A percentile compares a stretch with the other conserved stretches of the same genome.
Conservation (phyloP, 2,888 invertebrate genomes). For the Fabriciana adippe region DNA sequence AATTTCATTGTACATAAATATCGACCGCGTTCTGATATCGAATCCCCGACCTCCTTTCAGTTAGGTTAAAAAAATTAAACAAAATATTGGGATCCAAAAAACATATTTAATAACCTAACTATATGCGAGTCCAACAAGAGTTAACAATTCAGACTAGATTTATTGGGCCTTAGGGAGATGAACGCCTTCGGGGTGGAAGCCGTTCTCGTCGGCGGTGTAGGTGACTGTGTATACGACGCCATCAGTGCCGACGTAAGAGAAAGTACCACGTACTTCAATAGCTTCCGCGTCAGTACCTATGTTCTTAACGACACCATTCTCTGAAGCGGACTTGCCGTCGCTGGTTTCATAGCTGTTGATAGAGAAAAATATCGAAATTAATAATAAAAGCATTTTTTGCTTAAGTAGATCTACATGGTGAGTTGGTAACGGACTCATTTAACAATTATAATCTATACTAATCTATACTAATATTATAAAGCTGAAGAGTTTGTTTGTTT, state of each 20-base stretch:
- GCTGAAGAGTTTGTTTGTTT: too few species aligned
- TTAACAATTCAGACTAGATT: conserved; percentile 30
- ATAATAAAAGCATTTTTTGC: neutral
- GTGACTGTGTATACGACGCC: conserved; percentile 69
- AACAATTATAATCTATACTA: too few species aligned
- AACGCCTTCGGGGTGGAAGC: conserved; percentile 73
- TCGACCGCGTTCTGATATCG: too few species aligned
- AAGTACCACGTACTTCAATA: conserved; percentile 72
- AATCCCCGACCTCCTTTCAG: too few species aligned
- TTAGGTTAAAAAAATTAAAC: conserved; percentile 13
- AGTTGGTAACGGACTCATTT: too few species aligned
- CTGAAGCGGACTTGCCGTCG: conserved; percentile 59
- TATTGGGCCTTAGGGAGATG: conserved; percentile 54
- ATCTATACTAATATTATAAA: too few species aligned
- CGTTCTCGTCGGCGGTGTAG: conserved; percentile 79
- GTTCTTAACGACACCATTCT: conserved; percentile 66
- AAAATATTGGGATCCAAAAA: conserved; percentile 39
- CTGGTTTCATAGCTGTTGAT: conserved; percentile 59
- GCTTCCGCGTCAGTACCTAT: conserved; percentile 70
- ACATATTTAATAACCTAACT: conserved; percentile 35
- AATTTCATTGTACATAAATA: too few species aligned
- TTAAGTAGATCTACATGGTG: neutral
- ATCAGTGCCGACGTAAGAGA: conserved; percentile 70
- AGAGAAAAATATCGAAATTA: neutral
- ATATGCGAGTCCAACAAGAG: conserved; percentile 33